phyloP scores from a whole-genome alignment of 2,888 invertebrate genomes.

The Diabrotica balteata region DNA sequence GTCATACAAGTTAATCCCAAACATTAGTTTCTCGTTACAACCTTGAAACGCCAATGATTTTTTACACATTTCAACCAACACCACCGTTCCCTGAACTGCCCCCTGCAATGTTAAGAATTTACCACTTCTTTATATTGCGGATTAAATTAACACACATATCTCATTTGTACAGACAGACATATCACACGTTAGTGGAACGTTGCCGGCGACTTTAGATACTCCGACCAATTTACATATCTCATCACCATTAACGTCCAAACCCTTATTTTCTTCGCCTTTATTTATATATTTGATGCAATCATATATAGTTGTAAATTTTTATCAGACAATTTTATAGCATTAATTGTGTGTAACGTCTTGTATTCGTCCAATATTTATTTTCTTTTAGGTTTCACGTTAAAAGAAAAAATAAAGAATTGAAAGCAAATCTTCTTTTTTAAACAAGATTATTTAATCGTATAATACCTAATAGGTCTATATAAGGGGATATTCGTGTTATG shows the following conservation, averaged over 20 bases:
- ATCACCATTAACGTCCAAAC: constrained; percentile 46
- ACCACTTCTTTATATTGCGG: constrained; percentile 45
- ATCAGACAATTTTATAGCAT: constrained; percentile 5
- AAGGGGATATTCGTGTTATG: no score
- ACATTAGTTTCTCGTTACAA: neutral
- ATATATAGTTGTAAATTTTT: constrained; percentile 19
- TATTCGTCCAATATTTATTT: no score
- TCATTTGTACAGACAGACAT: constrained; percentile 44
- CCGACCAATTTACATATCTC: constrained; percentile 47
- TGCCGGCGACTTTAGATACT: constrained; percentile 40
- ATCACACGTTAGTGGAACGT: constrained; percentile 41
- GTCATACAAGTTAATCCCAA: no score
- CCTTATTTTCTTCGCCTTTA: constrained; percentile 35
- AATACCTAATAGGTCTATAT: no score
- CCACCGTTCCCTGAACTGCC: constrained; percentile 34
- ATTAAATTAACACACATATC: constrained; percentile 47
- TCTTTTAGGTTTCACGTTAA: no score
- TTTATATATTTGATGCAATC: constrained; percentile 32
- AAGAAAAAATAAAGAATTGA: no score
- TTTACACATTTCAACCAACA: constrained; percentile 23
- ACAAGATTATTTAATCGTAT: no score
- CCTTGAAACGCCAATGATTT: constrained; percentile 19
- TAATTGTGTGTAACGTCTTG: constrained; percentile 7
- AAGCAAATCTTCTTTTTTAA: no score
- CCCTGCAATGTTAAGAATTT: constrained; percentile 41